A percentile compares a stretch with the other conserved stretches of the same genome.
Conservation (phyloP, 2,888 invertebrate genomes). For the Thecocarcelia acutangulata region DNA sequence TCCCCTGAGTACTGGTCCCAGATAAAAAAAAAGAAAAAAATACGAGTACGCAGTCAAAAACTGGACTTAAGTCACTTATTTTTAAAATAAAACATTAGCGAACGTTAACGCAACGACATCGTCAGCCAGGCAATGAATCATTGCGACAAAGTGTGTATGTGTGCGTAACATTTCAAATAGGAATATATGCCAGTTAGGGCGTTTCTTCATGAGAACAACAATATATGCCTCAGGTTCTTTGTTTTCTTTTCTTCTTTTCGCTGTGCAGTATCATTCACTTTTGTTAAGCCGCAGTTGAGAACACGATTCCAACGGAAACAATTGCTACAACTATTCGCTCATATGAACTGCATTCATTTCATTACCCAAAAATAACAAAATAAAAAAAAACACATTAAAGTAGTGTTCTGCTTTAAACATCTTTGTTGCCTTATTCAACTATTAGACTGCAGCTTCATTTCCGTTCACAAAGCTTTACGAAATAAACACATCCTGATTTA, state of each 20-base stretch:
- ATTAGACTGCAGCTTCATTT: slow-evolving; percentile 14
- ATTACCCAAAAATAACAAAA: background rate
- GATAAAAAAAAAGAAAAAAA: too few relatives aligned
- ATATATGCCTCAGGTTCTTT: background rate
- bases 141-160: too few relatives aligned
- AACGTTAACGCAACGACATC: too few relatives aligned
- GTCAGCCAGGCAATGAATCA: too few relatives aligned
- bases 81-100: too few relatives aligned
- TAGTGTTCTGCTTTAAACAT: background rate
- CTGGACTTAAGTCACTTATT: too few relatives aligned
- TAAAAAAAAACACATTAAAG: background rate
- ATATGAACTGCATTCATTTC: slow-evolving; percentile 24
- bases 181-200: too few relatives aligned
- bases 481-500: slow-evolving; percentile 34
- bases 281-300: background rate
- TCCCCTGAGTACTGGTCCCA: too few relatives aligned
- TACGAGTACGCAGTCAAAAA: too few relatives aligned
- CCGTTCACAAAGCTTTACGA: slow-evolving; percentile 25
- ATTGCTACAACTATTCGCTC: slow-evolving; percentile 3
- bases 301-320: slow-evolving; percentile 9
- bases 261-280: background rate
- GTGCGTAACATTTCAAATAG: too few relatives aligned
- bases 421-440: background rate
- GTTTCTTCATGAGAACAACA: too few relatives aligned
- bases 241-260: background rate